These are phyloP conservation scores for Chlorops oryzae DNA, from an alignment of 1,140 invertebrate species.

Conservation along the genomic window DNA sequence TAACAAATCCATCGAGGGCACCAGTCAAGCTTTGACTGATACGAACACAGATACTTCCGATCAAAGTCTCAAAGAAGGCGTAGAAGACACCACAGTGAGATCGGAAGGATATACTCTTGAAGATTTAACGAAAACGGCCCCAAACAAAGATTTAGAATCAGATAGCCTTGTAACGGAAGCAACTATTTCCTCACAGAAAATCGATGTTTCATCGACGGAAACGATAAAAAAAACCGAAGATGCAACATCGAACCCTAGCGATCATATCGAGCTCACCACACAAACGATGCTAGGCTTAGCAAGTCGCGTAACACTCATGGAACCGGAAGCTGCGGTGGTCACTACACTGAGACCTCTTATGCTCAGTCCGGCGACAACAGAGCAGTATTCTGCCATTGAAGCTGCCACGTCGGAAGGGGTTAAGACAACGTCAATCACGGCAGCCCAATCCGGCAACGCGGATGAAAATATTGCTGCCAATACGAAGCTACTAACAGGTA, in stretches of 20 bases:
- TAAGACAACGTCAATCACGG: conserved; percentile 3
- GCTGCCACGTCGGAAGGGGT: conserved; percentile 29
- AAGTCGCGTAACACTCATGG: conserved; percentile 48
- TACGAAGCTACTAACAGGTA: conserved; percentile 22
- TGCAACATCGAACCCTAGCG: conserved; percentile 34
- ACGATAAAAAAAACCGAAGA: conserved; percentile 31
- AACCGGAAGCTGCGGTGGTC: conserved; percentile 43
- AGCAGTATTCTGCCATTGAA: conserved; percentile 17
- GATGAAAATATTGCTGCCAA: conserved; percentile 11
- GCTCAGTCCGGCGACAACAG: neutral
- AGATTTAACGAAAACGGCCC: too few relatives aligned
- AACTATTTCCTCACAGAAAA: too few relatives aligned
- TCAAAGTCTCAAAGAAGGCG: too few relatives aligned
- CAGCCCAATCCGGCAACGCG: too few relatives aligned
- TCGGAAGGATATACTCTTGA: too few relatives aligned
- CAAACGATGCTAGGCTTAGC: conserved; percentile 43
- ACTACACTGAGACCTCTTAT: conserved; percentile 40
- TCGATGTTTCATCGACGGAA: too few relatives aligned
- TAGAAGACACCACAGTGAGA: too few relatives aligned
- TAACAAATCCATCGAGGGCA: too few relatives aligned
- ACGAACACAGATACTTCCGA: too few relatives aligned
- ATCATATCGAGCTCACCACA: conserved; percentile 46
- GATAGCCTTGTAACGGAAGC: conserved; percentile 36
- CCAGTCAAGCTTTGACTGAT: too few relatives aligned
- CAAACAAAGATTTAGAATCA: conserved; percentile 34